These are phyloP conservation scores for Eulemur albifrons DNA, from an alignment of 2,797 vertebrate species.

Conservation along the genomic window DNA sequence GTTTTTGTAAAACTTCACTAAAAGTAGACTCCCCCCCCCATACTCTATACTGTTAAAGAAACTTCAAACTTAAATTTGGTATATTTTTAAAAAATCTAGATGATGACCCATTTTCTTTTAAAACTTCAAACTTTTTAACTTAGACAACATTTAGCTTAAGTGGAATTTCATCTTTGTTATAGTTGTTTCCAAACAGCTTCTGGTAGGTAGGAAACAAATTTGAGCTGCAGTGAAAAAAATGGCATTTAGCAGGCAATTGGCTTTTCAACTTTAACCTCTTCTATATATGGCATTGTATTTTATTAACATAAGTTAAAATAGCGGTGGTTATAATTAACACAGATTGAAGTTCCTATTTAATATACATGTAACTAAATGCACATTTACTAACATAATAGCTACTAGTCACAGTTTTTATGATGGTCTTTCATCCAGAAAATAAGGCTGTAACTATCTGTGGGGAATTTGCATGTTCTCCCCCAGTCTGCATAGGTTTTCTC, in stretches of 20 bases:
- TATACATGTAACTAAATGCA: conserved; percentile 12
- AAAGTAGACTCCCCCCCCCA: not conserved
- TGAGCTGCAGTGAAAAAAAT: conserved; percentile 7
- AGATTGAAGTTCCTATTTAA: conserved; percentile 27
- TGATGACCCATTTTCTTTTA: conserved; percentile 52
- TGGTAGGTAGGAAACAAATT: conserved; percentile 15
- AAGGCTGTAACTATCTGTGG: not conserved
- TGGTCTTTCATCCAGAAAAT: conserved; percentile 8
- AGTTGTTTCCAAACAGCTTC: not conserved
- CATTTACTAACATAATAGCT: not conserved
- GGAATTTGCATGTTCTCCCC: not conserved
- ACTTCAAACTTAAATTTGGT: not conserved
- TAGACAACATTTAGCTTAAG: conserved; percentile 7
- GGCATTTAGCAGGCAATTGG: conserved; percentile 14
- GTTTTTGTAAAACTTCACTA: conserved; percentile 29
- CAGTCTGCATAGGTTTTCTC: not conserved
- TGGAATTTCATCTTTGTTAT: not conserved
- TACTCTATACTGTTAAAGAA: not conserved
- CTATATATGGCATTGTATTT: conserved; percentile 5
- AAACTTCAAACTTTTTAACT: not conserved
- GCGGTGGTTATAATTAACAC: conserved; percentile 1
- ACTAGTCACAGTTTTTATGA: conserved; percentile 4
- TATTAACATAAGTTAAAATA: conserved; percentile 16
- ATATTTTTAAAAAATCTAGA: not conserved
- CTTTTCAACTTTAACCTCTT: conserved; percentile 26